Evolutionary conservation across 1,140 invertebrate genomes (phyloP).

Genomic region (Macrobrachium nipponense): DNA sequence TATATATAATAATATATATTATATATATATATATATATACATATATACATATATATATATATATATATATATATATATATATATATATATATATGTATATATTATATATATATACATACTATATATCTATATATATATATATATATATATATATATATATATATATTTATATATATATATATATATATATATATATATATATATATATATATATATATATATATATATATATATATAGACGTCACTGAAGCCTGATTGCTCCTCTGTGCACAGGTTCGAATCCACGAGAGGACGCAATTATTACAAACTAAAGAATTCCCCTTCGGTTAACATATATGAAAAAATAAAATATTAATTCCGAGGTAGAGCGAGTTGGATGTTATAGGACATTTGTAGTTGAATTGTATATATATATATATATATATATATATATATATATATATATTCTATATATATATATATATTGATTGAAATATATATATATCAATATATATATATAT

Average conservation of each 20-base stretch:
- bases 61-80: conserved; percentile 8
- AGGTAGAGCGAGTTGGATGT: no score
- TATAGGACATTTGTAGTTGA: no score
- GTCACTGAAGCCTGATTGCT: no score
- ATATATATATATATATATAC: no score
- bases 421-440: conserved; percentile 2
- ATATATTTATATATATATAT: conserved; percentile 13
- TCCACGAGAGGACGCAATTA: no score
- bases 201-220: neutral
- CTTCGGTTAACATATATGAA: no score
- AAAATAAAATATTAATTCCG: no score
- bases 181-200: conserved; percentile 6
- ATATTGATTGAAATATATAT: neutral
- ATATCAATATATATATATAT: conserved; percentile 8
- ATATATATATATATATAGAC: conserved; percentile 10
- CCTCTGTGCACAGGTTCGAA: no score
- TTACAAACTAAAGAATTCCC: no score
- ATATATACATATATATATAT: conserved; percentile 2
- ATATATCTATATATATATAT: conserved; percentile 2
- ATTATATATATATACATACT: no score
- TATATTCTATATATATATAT: no score
- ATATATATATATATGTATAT: neutral
- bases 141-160: conserved; percentile 10
- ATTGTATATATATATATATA: conserved; percentile 8
- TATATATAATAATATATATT: conserved; percentile 15